Evolutionary conservation across 1,140 invertebrate species (phyloP).

Genomic region (Saccostrea glomerata): DNA sequence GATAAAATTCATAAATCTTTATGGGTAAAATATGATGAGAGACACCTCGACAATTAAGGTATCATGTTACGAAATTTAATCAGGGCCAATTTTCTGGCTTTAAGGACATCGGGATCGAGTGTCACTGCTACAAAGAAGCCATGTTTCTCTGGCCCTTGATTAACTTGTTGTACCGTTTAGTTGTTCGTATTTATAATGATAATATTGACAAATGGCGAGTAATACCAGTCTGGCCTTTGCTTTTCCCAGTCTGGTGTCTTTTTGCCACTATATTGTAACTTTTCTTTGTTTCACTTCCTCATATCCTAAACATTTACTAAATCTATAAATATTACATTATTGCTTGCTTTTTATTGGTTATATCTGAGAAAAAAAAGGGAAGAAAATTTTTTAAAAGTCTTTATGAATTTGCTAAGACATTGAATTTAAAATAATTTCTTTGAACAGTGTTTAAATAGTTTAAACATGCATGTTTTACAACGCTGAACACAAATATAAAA

Average conservation of each 20-base stretch:
- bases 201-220: conserved; percentile 50
- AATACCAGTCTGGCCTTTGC: conserved; percentile 33
- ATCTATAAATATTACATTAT: too few species aligned
- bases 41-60: conserved; percentile 48
- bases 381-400: neutral
- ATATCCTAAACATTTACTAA: neutral
- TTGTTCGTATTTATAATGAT: conserved; percentile 49
- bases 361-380: too few species aligned
- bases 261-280: neutral
- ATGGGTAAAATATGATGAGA: conserved; percentile 28
- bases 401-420: neutral
- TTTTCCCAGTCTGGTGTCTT: neutral
- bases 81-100: conserved; percentile 51
- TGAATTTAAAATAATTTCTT: neutral
- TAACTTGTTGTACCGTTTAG: conserved; percentile 52
- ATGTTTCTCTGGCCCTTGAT: conserved; percentile 48
- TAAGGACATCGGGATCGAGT: conserved; percentile 31
- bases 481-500: too few species aligned
- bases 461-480: too few species aligned
- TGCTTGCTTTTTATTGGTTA: too few species aligned
- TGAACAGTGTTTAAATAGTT: too few species aligned
- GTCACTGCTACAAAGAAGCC: conserved; percentile 9
- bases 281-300: neutral
- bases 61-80: conserved; percentile 54
- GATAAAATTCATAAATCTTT: conserved; percentile 37